Conservation (phyloP, 2,797 vertebrate genomes). For the Oreonectes daqikongensis region DNA sequence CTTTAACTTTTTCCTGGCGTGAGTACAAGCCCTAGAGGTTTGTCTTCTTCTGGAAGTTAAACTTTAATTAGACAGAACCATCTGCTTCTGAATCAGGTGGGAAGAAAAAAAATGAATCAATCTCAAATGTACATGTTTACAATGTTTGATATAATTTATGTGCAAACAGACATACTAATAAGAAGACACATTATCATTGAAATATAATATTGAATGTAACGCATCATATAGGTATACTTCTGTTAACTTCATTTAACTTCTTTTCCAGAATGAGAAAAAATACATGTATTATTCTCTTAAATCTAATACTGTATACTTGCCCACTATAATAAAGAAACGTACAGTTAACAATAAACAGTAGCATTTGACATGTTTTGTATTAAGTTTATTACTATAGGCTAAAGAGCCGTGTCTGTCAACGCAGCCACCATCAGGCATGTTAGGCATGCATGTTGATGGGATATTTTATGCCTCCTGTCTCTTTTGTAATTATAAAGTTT, state of each 20-base stretch:
- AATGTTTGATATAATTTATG: background rate
- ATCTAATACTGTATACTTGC: too few relatives aligned
- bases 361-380: too few relatives aligned
- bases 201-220: background rate
- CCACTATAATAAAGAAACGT: too few relatives aligned
- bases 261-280: background rate
- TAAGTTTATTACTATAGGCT: too few relatives aligned
- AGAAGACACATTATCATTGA: background rate
- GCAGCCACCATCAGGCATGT: background rate
- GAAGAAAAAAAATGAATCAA: background rate
- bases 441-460: slow-evolving; percentile 44
- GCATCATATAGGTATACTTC: background rate
- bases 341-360: too few relatives aligned
- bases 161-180: background rate
- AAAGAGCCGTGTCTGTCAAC: background rate
- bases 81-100: slow-evolving; percentile 36
- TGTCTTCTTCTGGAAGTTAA: slow-evolving; percentile 25
- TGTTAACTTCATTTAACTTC: background rate
- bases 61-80: slow-evolving; percentile 57
- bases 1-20: slow-evolving; percentile 38
- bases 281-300: too few relatives aligned
- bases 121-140: background rate
- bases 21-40: slow-evolving; percentile 22
- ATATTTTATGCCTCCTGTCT: slow-evolving; percentile 69
- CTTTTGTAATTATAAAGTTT: slow-evolving; percentile 74